phyloP scores from a whole-genome alignment of 1,140 invertebrate species.

The Lepidurus couesii region DNA sequence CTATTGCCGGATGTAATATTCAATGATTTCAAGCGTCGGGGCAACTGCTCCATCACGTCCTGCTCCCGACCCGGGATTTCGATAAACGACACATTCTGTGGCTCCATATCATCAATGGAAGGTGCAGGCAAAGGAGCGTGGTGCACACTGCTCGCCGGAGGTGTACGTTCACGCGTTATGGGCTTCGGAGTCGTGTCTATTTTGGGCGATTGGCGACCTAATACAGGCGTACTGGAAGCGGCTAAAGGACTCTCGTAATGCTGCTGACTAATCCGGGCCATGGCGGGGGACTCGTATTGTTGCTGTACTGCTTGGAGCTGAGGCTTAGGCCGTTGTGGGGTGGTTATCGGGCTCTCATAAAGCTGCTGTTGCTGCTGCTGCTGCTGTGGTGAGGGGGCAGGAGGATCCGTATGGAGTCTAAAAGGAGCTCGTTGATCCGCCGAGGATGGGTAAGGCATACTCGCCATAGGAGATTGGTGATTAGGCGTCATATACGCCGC shows the following conservation, averaged over 20 bases:
- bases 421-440: slow-evolving; percentile 30
- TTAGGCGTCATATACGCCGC: not conserved
- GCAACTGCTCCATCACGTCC: slow-evolving; percentile 46
- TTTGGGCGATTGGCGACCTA: not conserved
- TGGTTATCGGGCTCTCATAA: not conserved
- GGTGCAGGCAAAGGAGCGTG: slow-evolving; percentile 59
- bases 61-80: slow-evolving; percentile 51
- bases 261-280: not conserved
- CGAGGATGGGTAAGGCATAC: slow-evolving; percentile 28
- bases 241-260: not conserved
- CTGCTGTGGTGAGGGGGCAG: not conserved
- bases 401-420: slow-evolving; percentile 25
- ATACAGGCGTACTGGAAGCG: not conserved
- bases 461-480: slow-evolving; percentile 21
- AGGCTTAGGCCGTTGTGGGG: not conserved
- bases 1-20: slow-evolving; percentile 79
- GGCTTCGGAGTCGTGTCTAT: not conserved
- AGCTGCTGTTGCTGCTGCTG: not conserved
- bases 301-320: not conserved
- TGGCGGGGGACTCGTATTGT: not conserved
- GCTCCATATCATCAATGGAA: slow-evolving; percentile 74
- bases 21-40: slow-evolving; percentile 53
- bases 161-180: not conserved
- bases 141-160: slow-evolving; percentile 41
- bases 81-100: slow-evolving; percentile 86